Evolutionary conservation across 2,797 vertebrate species (phyloP), one percentile per base, ranked within the genome.

Genomic region (Ctenopoma kingsleyae): DNA sequence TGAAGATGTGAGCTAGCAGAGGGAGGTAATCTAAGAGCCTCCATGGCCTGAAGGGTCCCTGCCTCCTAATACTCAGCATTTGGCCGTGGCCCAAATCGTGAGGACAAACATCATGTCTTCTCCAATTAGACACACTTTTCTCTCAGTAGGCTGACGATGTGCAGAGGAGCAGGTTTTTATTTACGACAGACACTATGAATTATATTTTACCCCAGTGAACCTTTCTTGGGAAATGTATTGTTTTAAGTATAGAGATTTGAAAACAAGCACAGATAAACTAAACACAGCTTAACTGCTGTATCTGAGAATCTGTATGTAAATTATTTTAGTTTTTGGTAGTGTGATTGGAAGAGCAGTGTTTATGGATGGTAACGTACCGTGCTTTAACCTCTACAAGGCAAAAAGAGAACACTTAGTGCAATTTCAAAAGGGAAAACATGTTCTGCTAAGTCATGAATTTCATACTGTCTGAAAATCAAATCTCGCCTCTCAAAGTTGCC

Each of bases 91-190:
- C 91, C 92, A 95, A 92, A 87, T 90, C 69, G 80, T 88, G 87
- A 92, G 87, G 90, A 93, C 89, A 93, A 94, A 94, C 89, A 92
- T 89, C 76, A 82, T 83, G 90, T 94, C 92, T 90, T 86, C 82
- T 86, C 91, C 84, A 88, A 92, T 94, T 92, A 93, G 80, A 81
- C 79, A 85, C 82, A 86, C 58, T 82, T 78, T 72, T 83, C 56
- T 87, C 75, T 78, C 51, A 54, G 53, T 56, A 74, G 64, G 54
- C 72, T 76, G 67, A 57, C 11, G 19, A 20, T 11, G 17, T 15
- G 12, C 15, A 6, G 12, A 15, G 15, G 38, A 40, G 38, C 12
- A 16, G 11, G 13, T 58, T 70, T 65, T 71, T 27, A 32, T 44
- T 16, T 40, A 40, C 16, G 38, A 40, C 0, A 9, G n/a, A 79